Evolutionary conservation across 2,113 vertebrate genomes (phyloP).

Genomic region (Hylia prasina): DNA sequence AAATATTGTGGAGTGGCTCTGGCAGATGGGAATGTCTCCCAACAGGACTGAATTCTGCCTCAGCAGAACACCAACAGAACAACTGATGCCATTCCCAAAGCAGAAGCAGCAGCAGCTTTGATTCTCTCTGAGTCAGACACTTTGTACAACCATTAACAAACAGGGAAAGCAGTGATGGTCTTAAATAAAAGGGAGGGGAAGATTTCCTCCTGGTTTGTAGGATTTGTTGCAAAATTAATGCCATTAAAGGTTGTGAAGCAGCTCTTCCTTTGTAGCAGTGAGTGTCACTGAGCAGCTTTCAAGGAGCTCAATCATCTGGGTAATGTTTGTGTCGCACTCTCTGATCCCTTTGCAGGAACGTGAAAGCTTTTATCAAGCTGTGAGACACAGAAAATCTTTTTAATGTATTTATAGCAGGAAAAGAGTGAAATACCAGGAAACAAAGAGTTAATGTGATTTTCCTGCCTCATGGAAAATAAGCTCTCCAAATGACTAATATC

Average conservation of each 20-base stretch:
- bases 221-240: background rate
- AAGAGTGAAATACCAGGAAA: background rate
- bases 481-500: slow-evolving; percentile 21
- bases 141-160: background rate
- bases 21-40: background rate
- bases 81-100: background rate
- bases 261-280: background rate
- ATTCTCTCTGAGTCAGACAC: background rate
- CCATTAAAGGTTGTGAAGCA: background rate
- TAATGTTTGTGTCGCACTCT: background rate
- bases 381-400: background rate
- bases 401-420: background rate
- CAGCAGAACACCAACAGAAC: background rate
- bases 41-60: background rate
- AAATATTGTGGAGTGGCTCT: background rate
- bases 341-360: background rate
- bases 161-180: background rate
- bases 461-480: background rate
- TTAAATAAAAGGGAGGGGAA: background rate
- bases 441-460: slow-evolving; percentile 6
- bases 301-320: background rate
- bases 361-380: background rate
- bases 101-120: background rate
- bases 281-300: background rate
- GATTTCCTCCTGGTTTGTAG: background rate